phyloP scores from a whole-genome alignment of 2,797 vertebrate genomes.

The Rhadinocentrus ornatus region DNA sequence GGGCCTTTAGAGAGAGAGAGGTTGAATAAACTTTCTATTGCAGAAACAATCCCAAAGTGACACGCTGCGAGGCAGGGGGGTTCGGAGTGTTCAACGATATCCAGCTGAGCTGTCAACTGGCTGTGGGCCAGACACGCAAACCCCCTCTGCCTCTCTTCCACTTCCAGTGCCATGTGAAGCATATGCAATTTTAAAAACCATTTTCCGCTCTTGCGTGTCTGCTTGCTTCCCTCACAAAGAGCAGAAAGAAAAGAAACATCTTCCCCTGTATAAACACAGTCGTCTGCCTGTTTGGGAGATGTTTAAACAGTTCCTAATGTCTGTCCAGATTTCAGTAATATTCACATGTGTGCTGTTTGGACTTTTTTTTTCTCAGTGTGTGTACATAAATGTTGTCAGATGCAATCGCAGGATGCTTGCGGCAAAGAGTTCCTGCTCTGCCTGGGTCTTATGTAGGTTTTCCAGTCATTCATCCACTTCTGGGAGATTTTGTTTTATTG shows the following conservation, averaged over 20 bases:
- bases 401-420: slow-evolving; percentile 59
- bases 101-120: slow-evolving; percentile 97
- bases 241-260: slow-evolving; percentile 71
- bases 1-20: slow-evolving; percentile 88
- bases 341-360: slow-evolving; percentile 68
- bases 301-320: slow-evolving; percentile 79
- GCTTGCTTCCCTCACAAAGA: slow-evolving; percentile 75
- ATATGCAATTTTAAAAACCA: slow-evolving; percentile 83
- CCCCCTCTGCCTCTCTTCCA: slow-evolving; percentile 64
- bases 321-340: slow-evolving; percentile 72
- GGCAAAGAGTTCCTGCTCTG: slow-evolving; percentile 53
- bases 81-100: slow-evolving; percentile 90
- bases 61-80: slow-evolving; percentile 85
- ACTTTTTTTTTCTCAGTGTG: slow-evolving; percentile 48
- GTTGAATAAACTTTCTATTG: slow-evolving; percentile 97
- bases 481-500: not conserved
- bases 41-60: slow-evolving; percentile 93
- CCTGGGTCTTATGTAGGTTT: slow-evolving; percentile 33
- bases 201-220: slow-evolving; percentile 85
- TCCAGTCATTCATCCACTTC: slow-evolving; percentile 30
- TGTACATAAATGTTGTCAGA: slow-evolving; percentile 78
- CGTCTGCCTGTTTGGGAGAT: slow-evolving; percentile 76
- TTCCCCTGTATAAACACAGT: slow-evolving; percentile 76
- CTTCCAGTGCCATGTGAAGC: slow-evolving; percentile 85
- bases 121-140: slow-evolving; percentile 91